Conservation (phyloP, 2,113 vertebrate species). For the Scolopax mira region DNA sequence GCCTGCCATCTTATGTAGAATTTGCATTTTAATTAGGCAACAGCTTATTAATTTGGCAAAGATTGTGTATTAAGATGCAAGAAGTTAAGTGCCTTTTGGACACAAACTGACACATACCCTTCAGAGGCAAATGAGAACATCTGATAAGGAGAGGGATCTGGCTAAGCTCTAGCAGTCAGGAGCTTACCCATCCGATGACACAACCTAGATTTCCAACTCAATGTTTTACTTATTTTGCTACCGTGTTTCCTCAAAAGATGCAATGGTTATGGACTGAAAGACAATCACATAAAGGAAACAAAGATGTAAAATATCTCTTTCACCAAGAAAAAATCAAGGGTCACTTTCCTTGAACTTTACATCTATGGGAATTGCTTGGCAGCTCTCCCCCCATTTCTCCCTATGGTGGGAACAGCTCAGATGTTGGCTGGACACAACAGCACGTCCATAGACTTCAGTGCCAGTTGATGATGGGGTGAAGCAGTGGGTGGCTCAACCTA, state of each 20-base stretch:
- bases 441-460: background rate
- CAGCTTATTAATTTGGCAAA: background rate
- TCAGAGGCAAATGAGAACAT: background rate
- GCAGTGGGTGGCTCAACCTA: background rate
- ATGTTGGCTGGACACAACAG: background rate
- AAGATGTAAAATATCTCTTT: background rate
- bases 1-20: background rate
- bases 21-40: background rate
- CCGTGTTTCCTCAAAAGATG: background rate
- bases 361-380: background rate
- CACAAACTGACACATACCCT: background rate
- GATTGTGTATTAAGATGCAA: background rate
- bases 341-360: background rate
- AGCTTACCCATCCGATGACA: accelerated
- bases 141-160: background rate
- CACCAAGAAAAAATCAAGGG: background rate
- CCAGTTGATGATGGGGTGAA: background rate
- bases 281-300: background rate
- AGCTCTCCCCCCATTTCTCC: background rate
- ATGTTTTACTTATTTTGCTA: background rate
- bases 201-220: background rate
- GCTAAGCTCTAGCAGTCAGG: background rate
- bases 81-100: background rate
- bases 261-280: accelerated
- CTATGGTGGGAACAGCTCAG: background rate